These are phyloP conservation scores for Drosophila rellima DNA, from an alignment of 2,888 invertebrate species.

Conservation along the genomic window DNA sequence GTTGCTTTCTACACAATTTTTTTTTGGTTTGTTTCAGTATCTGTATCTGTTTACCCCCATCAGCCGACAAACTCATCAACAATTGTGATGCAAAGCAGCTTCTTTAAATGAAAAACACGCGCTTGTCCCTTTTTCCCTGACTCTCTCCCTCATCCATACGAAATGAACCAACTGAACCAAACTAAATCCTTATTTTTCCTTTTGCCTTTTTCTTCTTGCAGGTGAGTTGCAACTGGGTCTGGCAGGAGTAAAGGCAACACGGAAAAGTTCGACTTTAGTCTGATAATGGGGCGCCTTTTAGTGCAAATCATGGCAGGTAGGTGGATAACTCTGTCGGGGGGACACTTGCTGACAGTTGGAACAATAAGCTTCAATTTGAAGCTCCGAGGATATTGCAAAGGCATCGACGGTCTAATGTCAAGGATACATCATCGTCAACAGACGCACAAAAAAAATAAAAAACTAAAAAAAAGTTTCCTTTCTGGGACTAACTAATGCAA, in stretches of 20 bases:
- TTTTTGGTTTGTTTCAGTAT: neutral
- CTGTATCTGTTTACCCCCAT: constrained; percentile 18
- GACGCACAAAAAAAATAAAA: neutral
- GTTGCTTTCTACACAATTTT: neutral
- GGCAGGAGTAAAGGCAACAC: constrained; percentile 6
- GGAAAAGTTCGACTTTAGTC: constrained; percentile 20
- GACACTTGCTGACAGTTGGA: constrained; percentile 30
- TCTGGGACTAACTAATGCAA: constrained; percentile 36
- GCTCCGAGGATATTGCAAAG: constrained; percentile 45
- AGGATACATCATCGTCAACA: constrained; percentile 20
- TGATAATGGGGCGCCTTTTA: constrained; percentile 26
- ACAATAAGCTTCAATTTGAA: constrained; percentile 58
- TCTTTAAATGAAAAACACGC: constrained; percentile 73
- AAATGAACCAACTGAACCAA: constrained; percentile 10
- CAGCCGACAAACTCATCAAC: constrained; percentile 33
- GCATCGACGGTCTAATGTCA: constrained; percentile 41
- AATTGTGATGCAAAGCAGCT: constrained; percentile 72
- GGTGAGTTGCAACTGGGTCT: constrained; percentile 45
- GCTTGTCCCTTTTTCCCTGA: constrained; percentile 15
- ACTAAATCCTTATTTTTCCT: constrained; percentile 24
- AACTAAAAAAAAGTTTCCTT: constrained; percentile 5
- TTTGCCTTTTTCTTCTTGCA: constrained; percentile 30
- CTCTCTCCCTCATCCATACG: neutral
- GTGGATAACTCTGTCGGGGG: constrained; percentile 13
- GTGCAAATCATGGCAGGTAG: constrained; percentile 32